Conservation (phyloP, 2,888 invertebrate species). For the Zelleria hepariella region DNA sequence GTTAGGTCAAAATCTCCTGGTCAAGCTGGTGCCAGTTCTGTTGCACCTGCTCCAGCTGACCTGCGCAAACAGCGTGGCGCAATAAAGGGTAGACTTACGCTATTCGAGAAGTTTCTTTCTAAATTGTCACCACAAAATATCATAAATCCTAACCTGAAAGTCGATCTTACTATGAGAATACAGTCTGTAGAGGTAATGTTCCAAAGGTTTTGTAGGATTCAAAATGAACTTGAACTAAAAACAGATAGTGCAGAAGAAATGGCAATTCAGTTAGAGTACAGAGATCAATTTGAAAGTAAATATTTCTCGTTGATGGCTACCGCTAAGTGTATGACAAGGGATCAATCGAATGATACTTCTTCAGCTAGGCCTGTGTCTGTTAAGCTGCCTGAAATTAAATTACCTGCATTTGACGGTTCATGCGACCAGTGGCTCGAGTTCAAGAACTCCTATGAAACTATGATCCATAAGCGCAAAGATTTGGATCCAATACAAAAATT, state of each 20-base stretch:
- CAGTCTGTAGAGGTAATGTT: not conserved
- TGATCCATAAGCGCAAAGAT: not conserved
- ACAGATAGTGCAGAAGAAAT: not conserved
- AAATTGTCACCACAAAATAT: too few species aligned
- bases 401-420: not conserved
- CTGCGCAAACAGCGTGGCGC: not conserved
- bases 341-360: not conserved
- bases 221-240: not conserved
- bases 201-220: not conserved
- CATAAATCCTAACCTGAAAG: not conserved
- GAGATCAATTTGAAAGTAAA: not conserved
- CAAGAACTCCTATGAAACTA: not conserved
- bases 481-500: not conserved
- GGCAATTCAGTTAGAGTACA: not conserved
- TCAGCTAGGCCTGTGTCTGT: not conserved
- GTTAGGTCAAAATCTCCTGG: not conserved
- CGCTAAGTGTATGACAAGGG: not conserved
- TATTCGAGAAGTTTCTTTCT: not conserved
- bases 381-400: not conserved
- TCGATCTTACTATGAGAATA: not conserved
- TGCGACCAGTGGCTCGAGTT: not conserved
- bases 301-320: not conserved
- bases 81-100: not conserved
- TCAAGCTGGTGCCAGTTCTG: not conserved
- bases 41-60: too few species aligned